Percentiles rank a stretch among this genome's conserved stretches.
These are phyloP conservation scores for Mamestra configurata DNA, from an alignment of 1,140 invertebrate genomes.

Conservation along the genomic window DNA sequence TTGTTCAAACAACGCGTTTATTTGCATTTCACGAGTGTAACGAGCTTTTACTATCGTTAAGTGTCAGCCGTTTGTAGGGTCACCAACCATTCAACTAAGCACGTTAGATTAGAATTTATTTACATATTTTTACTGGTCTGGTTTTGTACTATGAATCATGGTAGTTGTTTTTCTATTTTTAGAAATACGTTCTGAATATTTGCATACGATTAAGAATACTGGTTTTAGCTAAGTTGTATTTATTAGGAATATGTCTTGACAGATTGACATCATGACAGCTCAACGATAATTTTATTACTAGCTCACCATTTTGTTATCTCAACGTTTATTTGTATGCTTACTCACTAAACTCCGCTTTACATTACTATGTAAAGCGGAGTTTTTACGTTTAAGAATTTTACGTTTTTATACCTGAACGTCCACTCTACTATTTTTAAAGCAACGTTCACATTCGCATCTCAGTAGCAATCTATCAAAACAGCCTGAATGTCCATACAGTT, in stretches of 20 bases:
- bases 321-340: too few species aligned
- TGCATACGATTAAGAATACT: not conserved
- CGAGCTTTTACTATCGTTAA: conserved; percentile 72
- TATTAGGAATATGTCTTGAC: not conserved
- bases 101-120: conserved; percentile 13
- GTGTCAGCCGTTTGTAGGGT: conserved; percentile 54
- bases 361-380: too few species aligned
- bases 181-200: conserved; percentile 7
- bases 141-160: conserved; percentile 4
- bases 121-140: conserved; percentile 7
- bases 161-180: not conserved
- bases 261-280: too few species aligned
- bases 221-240: not conserved
- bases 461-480: too few species aligned
- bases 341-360: too few species aligned
- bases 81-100: not conserved
- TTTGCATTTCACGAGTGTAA: conserved; percentile 82
- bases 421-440: too few species aligned
- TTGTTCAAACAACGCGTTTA: conserved; percentile 80
- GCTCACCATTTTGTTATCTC: too few species aligned
- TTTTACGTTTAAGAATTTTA: too few species aligned
- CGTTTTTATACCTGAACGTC: too few species aligned
- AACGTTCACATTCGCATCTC: too few species aligned
- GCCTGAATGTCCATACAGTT: too few species aligned
- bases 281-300: too few species aligned